Evolutionary conservation across 30 jellyfish, hydroid and myxozoan genomes (phyloP).

Genomic region (Turritopsis dohrnii): DNA sequence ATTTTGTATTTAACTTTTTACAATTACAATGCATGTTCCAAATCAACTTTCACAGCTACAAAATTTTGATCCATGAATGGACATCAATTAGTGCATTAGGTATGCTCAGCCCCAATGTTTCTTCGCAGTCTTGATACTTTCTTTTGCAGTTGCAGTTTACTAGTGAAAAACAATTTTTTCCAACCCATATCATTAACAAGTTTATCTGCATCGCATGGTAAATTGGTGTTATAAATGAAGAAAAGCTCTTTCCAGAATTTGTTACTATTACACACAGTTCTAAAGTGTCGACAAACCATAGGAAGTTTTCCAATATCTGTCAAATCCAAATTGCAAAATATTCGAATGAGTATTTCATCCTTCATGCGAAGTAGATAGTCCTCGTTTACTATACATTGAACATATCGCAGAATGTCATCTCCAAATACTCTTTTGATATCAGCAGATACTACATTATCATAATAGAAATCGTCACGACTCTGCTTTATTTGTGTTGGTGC

Average conservation of each 20-base stretch:
- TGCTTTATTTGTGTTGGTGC: constrained; percentile 79
- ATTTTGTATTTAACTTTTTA: background rate
- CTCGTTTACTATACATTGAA: constrained; percentile 52
- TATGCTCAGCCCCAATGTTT: background rate
- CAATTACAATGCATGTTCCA: background rate
- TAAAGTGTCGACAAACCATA: constrained; percentile 45
- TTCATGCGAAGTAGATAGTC: constrained; percentile 88
- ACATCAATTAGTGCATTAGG: background rate
- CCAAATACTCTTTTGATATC: constrained; percentile 76
- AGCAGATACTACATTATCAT: constrained; percentile 57
- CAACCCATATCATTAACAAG: constrained; percentile 68
- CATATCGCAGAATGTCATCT: constrained; percentile 40
- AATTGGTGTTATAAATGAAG: constrained; percentile 35
- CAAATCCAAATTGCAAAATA: constrained; percentile 44
- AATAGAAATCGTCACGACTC: constrained; percentile 62
- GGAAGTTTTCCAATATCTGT: constrained; percentile 52
- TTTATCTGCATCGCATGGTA: constrained; percentile 38
- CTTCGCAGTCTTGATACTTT: constrained; percentile 71
- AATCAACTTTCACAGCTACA: too few relatives aligned
- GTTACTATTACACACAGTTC: constrained; percentile 55
- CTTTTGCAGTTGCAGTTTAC: constrained; percentile 74
- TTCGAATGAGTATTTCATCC: constrained; percentile 40
- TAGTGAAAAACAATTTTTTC: constrained; percentile 71
- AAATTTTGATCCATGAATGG: too few relatives aligned
- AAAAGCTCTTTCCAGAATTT: constrained; percentile 60